These are phyloP conservation scores for Noctua pronuba DNA, from an alignment of 2,888 invertebrate species.

Conservation along the genomic window DNA sequence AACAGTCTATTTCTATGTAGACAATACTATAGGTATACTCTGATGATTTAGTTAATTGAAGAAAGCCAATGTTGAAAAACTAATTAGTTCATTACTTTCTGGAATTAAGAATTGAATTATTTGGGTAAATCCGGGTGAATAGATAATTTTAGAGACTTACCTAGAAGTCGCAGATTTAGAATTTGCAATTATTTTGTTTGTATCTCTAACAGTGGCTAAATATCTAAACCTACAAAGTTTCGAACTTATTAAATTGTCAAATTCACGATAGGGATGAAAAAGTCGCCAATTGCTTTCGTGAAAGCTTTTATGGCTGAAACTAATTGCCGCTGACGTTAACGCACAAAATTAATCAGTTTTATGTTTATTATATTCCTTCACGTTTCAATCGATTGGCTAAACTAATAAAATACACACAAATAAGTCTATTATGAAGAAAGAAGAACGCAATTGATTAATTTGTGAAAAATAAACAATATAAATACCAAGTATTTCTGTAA, in stretches of 20 bases:
- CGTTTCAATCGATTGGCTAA: conserved; percentile 29
- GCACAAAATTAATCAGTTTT: conserved; percentile 39
- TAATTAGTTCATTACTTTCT: not conserved
- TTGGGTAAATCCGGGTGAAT: not conserved
- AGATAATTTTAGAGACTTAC: not conserved
- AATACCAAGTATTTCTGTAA: conserved; percentile 28
- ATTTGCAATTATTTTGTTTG: not conserved
- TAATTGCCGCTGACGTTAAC: conserved; percentile 32
- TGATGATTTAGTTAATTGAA: not conserved
- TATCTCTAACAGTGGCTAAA: not conserved
- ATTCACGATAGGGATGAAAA: conserved; percentile 11
- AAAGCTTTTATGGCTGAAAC: conserved; percentile 36
- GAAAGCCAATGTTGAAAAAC: not conserved
- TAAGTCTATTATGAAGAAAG: conserved; percentile 6
- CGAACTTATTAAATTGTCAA: conserved; percentile 2
- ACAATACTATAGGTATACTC: not conserved
- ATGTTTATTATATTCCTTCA: conserved; percentile 34
- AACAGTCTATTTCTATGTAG: not conserved
- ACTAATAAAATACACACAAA: conserved; percentile 32
- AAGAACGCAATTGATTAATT: conserved; percentile 8
- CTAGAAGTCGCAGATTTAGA: not conserved
- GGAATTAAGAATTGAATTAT: not conserved
- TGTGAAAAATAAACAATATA: conserved; percentile 37
- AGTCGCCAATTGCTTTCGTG: conserved; percentile 32
- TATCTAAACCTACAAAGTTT: not conserved